Evolutionary conservation across 2,797 vertebrate species (phyloP).

Genomic region (Xerus rutilus): DNA sequence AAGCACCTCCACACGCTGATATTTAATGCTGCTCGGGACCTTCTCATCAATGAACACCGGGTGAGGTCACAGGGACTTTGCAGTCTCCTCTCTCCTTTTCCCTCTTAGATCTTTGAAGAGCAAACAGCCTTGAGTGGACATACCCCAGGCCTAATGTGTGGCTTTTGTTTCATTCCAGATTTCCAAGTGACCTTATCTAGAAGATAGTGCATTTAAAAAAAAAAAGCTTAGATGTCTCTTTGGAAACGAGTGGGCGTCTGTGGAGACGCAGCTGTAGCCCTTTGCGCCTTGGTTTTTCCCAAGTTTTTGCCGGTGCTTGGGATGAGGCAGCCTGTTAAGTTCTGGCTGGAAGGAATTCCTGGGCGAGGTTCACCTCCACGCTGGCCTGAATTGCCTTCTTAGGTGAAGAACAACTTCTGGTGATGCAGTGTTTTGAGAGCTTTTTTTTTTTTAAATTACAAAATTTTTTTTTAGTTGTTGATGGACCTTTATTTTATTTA

Average conservation of each 20-base stretch:
- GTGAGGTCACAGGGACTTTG: slow-evolving; percentile 85
- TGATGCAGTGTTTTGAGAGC: not conserved
- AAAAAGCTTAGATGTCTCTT: not conserved
- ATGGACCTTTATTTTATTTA: too few species aligned
- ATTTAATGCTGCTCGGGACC: slow-evolving; percentile 97
- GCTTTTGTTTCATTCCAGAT: not conserved
- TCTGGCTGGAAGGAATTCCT: not conserved
- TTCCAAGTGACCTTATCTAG: not conserved
- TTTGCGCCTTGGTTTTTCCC: rapidly evolving
- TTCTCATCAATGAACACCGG: slow-evolving; percentile 96
- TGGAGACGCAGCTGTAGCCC: not conserved
- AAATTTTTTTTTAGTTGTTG: too few species aligned
- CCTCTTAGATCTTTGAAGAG: rapidly evolving
- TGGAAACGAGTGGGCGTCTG: not conserved
- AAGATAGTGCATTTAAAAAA: not conserved
- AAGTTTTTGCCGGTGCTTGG: not conserved
- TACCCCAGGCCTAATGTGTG: rapidly evolving
- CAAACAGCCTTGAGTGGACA: not conserved
- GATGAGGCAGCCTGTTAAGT: not conserved
- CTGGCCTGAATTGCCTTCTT: not conserved
- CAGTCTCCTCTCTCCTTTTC: rapidly evolving
- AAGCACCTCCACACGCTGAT: slow-evolving; percentile 97
- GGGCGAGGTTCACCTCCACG: not conserved
- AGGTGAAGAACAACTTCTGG: not conserved
- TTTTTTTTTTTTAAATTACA: not conserved